phyloP scores from a whole-genome alignment of 2,888 invertebrate genomes.

The Nomada ferruginata region DNA sequence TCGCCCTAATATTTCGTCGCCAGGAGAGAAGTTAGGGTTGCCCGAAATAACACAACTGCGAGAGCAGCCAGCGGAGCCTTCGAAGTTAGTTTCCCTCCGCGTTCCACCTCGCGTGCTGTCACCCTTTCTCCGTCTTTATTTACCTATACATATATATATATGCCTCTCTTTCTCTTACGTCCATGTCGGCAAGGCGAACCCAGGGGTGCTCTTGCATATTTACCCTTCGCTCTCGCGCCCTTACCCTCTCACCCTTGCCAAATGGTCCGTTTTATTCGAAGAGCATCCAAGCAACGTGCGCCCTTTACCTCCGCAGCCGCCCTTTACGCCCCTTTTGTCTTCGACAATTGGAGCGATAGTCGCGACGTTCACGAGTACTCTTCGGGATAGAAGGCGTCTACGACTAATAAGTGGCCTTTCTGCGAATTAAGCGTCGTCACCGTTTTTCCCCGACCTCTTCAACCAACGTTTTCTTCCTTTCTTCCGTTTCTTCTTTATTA shows the following conservation, averaged over 20 bases:
- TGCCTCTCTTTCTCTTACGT: not conserved
- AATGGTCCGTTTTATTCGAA: constrained; percentile 72
- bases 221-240: constrained; percentile 65
- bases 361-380: constrained; percentile 57
- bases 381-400: constrained; percentile 50
- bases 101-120: constrained; percentile 7
- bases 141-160: not conserved
- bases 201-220: constrained; percentile 69
- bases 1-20: constrained; percentile 55
- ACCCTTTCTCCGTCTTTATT: not conserved
- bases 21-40: constrained; percentile 41
- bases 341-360: constrained; percentile 63
- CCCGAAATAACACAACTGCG: constrained; percentile 65
- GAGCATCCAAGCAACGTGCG: constrained; percentile 44
- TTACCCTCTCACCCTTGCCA: constrained; percentile 60
- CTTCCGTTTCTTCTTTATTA: not conserved
- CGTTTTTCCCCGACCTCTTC: constrained; percentile 30
- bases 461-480: not conserved
- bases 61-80: constrained; percentile 44
- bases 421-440: constrained; percentile 67
- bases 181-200: constrained; percentile 3
- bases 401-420: constrained; percentile 64
- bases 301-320: constrained; percentile 53
- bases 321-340: constrained; percentile 65
- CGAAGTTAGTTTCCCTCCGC: constrained; percentile 63